phyloP scores from a whole-genome alignment of 2,797 vertebrate species.

The Tamandua tetradactyla region DNA sequence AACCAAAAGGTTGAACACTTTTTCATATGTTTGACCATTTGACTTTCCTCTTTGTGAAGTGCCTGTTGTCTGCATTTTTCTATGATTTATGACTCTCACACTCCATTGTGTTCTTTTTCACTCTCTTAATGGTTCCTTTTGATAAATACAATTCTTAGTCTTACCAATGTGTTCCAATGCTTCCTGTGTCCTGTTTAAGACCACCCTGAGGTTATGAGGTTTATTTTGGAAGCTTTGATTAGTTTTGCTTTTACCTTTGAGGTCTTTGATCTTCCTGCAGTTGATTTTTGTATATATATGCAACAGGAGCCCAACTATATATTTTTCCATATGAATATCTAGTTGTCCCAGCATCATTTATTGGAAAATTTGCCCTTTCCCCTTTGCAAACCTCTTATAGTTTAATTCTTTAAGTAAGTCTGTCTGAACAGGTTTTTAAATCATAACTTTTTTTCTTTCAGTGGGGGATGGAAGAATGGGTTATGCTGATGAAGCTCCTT shows the following conservation, averaged over 20 bases:
- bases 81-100: constrained; percentile 10
- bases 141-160: constrained; percentile 26
- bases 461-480: constrained; percentile 98
- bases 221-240: neutral
- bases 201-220: constrained; percentile 14
- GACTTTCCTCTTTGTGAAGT: constrained; percentile 16
- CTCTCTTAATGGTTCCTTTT: constrained; percentile 11
- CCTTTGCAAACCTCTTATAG: neutral
- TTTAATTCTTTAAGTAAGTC: neutral
- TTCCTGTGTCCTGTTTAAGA: constrained; percentile 19
- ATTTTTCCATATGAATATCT: neutral
- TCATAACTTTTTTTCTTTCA: constrained; percentile 82
- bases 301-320: neutral
- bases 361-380: neutral
- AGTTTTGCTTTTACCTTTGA: constrained; percentile 44
- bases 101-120: neutral
- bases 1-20: neutral
- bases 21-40: constrained; percentile 22
- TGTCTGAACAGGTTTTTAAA: constrained; percentile 47
- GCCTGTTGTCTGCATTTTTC: constrained; percentile 13
- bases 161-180: neutral
- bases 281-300: neutral
- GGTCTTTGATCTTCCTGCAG: neutral
- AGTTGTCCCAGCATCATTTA: neutral
- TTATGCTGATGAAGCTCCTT: constrained; percentile 93